These are phyloP conservation scores for Zhengitettix transpicula DNA, from an alignment of 2,888 invertebrate genomes.

Conservation along the genomic window DNA sequence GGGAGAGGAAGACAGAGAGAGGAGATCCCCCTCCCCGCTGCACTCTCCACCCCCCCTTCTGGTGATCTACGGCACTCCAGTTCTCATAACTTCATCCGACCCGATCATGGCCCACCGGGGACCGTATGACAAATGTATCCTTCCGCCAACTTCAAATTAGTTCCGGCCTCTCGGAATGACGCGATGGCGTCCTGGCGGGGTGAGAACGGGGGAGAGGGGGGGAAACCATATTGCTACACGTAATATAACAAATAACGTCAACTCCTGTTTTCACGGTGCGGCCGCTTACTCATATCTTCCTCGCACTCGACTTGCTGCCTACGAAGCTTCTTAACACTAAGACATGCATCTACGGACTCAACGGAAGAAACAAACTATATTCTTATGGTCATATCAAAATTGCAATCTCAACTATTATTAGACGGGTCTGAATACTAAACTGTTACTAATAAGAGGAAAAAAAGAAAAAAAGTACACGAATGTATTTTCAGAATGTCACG, in stretches of 20 bases:
- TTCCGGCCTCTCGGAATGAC: constrained; percentile 22
- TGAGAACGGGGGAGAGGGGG: constrained; percentile 1
- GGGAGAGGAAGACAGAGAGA: not conserved
- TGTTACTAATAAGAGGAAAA: too few species aligned
- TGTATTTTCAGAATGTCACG: too few species aligned
- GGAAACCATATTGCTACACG: constrained; percentile 8
- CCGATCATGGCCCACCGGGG: constrained; percentile 31
- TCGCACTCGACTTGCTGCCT: too few species aligned
- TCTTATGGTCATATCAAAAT: too few species aligned
- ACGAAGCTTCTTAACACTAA: too few species aligned
- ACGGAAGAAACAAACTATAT: too few species aligned
- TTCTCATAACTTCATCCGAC: constrained; percentile 31
- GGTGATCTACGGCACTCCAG: constrained; percentile 31
- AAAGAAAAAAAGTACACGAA: too few species aligned
- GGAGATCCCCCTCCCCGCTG: constrained; percentile 3
- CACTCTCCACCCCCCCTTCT: constrained; percentile 13
- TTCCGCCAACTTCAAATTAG: constrained; percentile 34
- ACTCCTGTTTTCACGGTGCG: not conserved
- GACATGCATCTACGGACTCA: too few species aligned
- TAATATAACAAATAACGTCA: constrained; percentile 8
- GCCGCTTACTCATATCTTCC: not conserved
- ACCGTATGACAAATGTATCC: constrained; percentile 33
- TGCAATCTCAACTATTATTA: too few species aligned
- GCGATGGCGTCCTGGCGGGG: not conserved
- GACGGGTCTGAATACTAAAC: too few species aligned